Percentiles rank a stretch among this genome's conserved stretches.
phyloP scores from a whole-genome alignment of 2,113 vertebrate species.

The Blennius ocellaris region DNA sequence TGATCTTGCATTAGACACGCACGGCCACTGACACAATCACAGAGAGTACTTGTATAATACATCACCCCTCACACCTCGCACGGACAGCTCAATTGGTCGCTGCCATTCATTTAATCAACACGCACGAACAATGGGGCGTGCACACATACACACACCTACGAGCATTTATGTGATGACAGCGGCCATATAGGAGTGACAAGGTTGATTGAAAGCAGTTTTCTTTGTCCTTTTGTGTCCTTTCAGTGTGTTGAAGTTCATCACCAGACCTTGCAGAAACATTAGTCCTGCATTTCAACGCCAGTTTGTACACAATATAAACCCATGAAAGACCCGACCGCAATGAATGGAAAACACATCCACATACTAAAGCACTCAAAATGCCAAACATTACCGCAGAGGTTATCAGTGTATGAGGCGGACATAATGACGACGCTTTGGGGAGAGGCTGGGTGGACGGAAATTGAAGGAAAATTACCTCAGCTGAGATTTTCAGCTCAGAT shows the following conservation, averaged over 20 bases:
- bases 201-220: slow-evolving; percentile 50
- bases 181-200: slow-evolving; percentile 29
- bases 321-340: background rate
- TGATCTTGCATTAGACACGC: slow-evolving; percentile 68
- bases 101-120: slow-evolving; percentile 64
- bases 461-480: too few species aligned
- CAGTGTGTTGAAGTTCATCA: slow-evolving; percentile 28
- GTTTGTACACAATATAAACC: background rate
- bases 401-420: too few species aligned
- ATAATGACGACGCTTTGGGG: too few species aligned
- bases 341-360: background rate
- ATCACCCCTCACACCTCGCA: slow-evolving; percentile 59
- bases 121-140: slow-evolving; percentile 5
- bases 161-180: slow-evolving; percentile 53
- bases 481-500: too few species aligned
- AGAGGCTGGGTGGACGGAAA: too few species aligned
- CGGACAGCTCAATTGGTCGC: slow-evolving; percentile 47
- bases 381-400: background rate
- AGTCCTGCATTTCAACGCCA: background rate
- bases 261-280: background rate
- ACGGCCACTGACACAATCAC: slow-evolving; percentile 61
- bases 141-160: slow-evolving; percentile 1
- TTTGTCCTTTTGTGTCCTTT: slow-evolving; percentile 49
- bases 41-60: slow-evolving; percentile 68
- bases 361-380: background rate